Base-by-base conservation (phyloP, 2,797 vertebrate genomes). In the Spinus pinus region DNA sequence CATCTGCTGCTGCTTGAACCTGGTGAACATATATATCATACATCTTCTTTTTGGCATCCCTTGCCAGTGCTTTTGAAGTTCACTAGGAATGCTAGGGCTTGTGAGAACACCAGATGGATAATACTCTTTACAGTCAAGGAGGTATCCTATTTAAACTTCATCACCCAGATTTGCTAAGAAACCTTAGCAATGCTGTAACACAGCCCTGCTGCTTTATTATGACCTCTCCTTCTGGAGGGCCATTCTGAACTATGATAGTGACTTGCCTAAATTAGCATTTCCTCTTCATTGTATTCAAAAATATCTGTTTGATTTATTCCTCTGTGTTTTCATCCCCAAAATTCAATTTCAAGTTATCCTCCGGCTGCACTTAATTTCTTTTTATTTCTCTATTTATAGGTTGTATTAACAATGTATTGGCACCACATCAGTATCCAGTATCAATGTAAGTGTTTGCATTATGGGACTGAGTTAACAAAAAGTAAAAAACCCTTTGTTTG, bases 41-140 rank as follows among this genome's bases (percentile, higher is more conserved):
- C 25, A 37, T 78, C 78, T 83, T 86, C 10, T 41, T 91, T 75
- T 19, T 81, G 56, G 46, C 47, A 77, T 60, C 65, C 57, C 67
- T 46, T 78, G 47, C 44, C 74, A 88, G 30, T 16, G 58, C 62
- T 66, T 85, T 56, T 74, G 41, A 83, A 81, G 35, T 88, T 84
- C 70, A 51, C 51, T 35, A 62, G 69, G 41, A 88, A 91, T 7
- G 27, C 56, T 42, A 79, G 25, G 44, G 78, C 50, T 90, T 80
- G 60, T 69, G 66, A 80, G 92, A 95, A 94, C 58, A 93, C 54
- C 80, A 95, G 85, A 96, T 85, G 77, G 77, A 39, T 53, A 91
- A 78, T 17, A 58, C 56, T 60, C 67, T 86, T 89, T 75, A 73
- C 54, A 83, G 37, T 47, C 57, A 82, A 49, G 51, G 31, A 90